Evolutionary conservation across 2,113 vertebrate genomes (phyloP), one percentile per base, ranked within the genome.

Genomic region (Noctilio leporinus): DNA sequence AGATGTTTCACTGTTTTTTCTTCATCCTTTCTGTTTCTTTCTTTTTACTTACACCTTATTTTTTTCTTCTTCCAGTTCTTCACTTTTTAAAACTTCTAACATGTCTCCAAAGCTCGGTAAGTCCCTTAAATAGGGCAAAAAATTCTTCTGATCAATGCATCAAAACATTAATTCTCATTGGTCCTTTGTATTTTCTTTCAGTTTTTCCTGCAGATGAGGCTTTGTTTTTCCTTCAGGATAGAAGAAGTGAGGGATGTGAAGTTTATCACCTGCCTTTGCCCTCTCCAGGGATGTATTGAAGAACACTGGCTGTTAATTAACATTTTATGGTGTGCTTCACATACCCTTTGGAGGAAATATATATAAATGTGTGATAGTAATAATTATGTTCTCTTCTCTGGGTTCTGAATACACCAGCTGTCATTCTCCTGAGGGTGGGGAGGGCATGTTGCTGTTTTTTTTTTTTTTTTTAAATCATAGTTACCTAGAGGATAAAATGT

Each of bases 261-360:
- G 47, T 67, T 93, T 55, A 59, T 92, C 87, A 73, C 43, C 75
- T 91, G 70, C 57, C 26, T 55, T 96, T 95, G 67, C 67, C 30
- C 15, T 87, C 88, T 73, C 92, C 43, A 55, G 88, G 87, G 86
- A 90, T 40, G 4, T 69, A 0, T n/a, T 64, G 67, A 59, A 86
- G 77, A 86, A 90, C 28, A 95, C 51, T 53, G 67, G 55, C 93
- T 96, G 82, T 96, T 96, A 95, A 95, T 97, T 97, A 95, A 59
- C 83, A 69, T 92, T 92, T 95, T 85, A 92, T 80, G 82, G 88
- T 88, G 47, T 67, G 62, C 43, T 49, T 40, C 51, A 15, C 28
- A 38, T 53, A n/a, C 53, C 88, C 88, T 88, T 94, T 62, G 78
- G 95, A 96, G 73, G 83, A 94, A 94, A 78, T 20, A 47, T 40